Evolutionary conservation across 2,113 vertebrate species (phyloP).

Genomic region (Cariama cristata): DNA sequence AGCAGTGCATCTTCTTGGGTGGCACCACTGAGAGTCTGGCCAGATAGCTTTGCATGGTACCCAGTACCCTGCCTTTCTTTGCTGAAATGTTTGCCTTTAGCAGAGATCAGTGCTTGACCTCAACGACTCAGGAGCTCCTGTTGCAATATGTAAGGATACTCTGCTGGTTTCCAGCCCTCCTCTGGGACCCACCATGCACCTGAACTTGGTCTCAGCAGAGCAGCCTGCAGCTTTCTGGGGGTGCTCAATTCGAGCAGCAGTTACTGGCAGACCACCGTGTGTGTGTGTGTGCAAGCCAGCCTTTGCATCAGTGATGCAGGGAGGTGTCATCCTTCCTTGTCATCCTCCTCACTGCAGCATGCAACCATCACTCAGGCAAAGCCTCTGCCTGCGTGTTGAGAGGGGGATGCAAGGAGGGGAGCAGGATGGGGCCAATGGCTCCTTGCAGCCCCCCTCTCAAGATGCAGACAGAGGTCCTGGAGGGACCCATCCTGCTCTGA

Average conservation of each 20-base stretch:
- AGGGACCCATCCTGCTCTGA: neutral
- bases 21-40: neutral
- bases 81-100: neutral
- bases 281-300: accelerated
- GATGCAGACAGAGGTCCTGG: neutral
- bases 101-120: neutral
- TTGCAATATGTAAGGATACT: neutral
- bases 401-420: neutral
- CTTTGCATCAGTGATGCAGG: neutral
- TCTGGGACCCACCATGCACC: neutral
- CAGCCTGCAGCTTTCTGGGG: neutral
- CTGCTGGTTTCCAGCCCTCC: neutral
- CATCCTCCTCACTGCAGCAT: neutral
- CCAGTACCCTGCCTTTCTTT: neutral
- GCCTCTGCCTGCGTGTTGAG: neutral
- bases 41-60: neutral
- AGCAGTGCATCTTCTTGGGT: neutral
- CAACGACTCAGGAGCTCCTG: accelerated
- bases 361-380: accelerated
- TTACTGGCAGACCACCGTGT: accelerated
- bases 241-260: neutral
- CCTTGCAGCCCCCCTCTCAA: neutral
- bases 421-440: neutral
- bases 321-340: neutral
- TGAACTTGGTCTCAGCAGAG: neutral